These are phyloP conservation scores for Drosophila birchii DNA, from an alignment of 2,888 invertebrate genomes.

Conservation along the genomic window DNA sequence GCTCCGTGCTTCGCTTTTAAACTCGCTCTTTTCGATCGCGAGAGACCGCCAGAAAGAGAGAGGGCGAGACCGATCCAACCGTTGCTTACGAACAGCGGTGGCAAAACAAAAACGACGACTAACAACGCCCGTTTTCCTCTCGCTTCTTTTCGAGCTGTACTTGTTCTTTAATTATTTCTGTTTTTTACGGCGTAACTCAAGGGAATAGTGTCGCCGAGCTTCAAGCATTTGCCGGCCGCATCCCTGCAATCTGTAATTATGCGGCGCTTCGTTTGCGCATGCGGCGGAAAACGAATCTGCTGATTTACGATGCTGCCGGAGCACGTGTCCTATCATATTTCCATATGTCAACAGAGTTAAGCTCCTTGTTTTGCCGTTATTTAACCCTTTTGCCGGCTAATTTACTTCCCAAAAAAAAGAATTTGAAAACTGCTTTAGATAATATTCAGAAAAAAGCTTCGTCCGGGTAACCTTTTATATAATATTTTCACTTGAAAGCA, in stretches of 20 bases:
- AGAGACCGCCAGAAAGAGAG: constrained; percentile 9
- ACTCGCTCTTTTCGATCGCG: constrained; percentile 62
- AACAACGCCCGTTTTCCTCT: constrained; percentile 63
- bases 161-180: constrained; percentile 15
- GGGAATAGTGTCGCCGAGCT: background rate
- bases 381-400: background rate
- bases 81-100: constrained; percentile 74
- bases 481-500: background rate
- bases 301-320: constrained; percentile 30
- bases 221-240: constrained; percentile 19
- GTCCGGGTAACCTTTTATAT: background rate
- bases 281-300: constrained; percentile 40
- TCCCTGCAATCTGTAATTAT: constrained; percentile 18
- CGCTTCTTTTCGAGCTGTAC: constrained; percentile 15
- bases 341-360: constrained; percentile 41
- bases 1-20: constrained; percentile 54
- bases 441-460: background rate
- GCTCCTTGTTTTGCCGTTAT: background rate
- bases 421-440: background rate
- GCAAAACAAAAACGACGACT: constrained; percentile 74
- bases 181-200: constrained; percentile 13
- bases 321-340: constrained; percentile 26
- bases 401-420: background rate
- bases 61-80: constrained; percentile 39
- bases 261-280: constrained; percentile 69